A percentile compares a stretch with the other conserved stretches of the same genome.
Evolutionary conservation across 2,888 invertebrate species (phyloP).

Genomic region (Temnothorax unifasciatus): DNA sequence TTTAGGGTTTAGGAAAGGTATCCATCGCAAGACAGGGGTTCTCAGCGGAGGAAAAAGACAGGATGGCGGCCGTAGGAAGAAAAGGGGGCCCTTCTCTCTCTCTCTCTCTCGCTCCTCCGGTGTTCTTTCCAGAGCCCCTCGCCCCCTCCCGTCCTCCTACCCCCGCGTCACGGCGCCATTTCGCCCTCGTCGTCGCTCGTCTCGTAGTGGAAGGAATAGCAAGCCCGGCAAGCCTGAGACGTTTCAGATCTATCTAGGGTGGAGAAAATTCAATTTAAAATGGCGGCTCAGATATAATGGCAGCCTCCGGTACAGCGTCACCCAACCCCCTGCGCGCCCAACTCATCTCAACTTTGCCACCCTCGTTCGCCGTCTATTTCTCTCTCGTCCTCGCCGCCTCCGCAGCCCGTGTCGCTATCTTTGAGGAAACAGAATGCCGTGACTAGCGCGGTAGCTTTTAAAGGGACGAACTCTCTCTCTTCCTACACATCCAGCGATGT

Average conservation of each 20-base stretch:
- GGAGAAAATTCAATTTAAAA: conserved; percentile 86
- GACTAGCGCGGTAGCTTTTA: conserved; percentile 77
- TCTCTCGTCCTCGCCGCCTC: conserved; percentile 68
- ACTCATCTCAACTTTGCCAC: conserved; percentile 84
- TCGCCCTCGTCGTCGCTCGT: conserved; percentile 41
- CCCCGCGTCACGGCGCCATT: conserved; percentile 40
- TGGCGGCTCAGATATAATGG: conserved; percentile 86
- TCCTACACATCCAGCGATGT: conserved; percentile 24
- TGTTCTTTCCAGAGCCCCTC: conserved; percentile 39
- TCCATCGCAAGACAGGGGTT: conserved; percentile 74
- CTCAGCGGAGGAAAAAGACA: conserved; percentile 62
- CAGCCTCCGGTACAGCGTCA: conserved; percentile 85
- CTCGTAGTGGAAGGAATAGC: conserved; percentile 72
- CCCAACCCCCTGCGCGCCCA: conserved; percentile 78
- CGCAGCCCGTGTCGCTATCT: conserved; percentile 79
- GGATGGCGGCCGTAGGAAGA: conserved; percentile 59
- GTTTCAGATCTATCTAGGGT: conserved; percentile 85
- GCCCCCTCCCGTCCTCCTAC: conserved; percentile 48
- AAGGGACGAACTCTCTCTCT: conserved; percentile 41
- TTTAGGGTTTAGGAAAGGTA: conserved; percentile 73
- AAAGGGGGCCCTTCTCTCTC: conserved; percentile 39
- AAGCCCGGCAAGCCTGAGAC: conserved; percentile 81
- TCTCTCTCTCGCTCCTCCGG: conserved; percentile 42
- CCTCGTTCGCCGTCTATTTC: conserved; percentile 77
- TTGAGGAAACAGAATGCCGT: conserved; percentile 78